Base-by-base conservation (phyloP, 2,113 vertebrate genomes). In the Glaucidium brasilianum region DNA sequence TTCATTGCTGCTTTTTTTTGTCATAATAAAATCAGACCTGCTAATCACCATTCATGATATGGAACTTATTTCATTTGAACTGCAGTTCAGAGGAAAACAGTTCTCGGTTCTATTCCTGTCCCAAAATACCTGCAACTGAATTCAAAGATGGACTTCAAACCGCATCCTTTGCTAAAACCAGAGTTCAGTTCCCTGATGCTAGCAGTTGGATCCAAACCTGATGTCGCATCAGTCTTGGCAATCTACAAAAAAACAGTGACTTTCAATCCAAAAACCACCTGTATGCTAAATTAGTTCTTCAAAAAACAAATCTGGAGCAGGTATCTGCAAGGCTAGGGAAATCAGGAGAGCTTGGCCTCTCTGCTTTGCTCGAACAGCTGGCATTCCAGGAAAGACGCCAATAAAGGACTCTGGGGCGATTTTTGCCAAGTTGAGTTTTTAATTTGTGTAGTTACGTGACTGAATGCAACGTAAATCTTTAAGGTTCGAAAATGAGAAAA, bases 341-440 rank as follows among this genome's bases (percentile, higher is more conserved):
- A 93, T 52, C 13, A 30, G 50, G 63, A 35, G 74, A 62, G 68
- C 53, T 86, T 88, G 95, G 92, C 80, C 86, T 82, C 52, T 84
- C 91, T 87, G 91, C 85, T 75, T 72, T 4, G 0, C 91, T 91
- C 74, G 5, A 90, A 94, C 97, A 98, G 96, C 95, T 97, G 97
- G 96, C 94, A 86, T 95, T 94, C 97, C 96, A 89, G 97, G 96
- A 96, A 94, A 83, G 60, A 12, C 0, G 96, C 97, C 97, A 97
- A 0, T 80, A 88, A 78, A 93, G 94, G 91, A 73, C 95, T 88
- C 79, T 22, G 45, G 67, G 83, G 59, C 1, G 19, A 74, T 75
- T 86, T 90, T 88, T 97, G 92, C 94, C 94, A 92, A 96, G 85
- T 23, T 68, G 67, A 92, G 73, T 50, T 82, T 89, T 93, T 93